phyloP scores from a whole-genome alignment of 2,797 vertebrate genomes.

The Saxicola maurus region DNA sequence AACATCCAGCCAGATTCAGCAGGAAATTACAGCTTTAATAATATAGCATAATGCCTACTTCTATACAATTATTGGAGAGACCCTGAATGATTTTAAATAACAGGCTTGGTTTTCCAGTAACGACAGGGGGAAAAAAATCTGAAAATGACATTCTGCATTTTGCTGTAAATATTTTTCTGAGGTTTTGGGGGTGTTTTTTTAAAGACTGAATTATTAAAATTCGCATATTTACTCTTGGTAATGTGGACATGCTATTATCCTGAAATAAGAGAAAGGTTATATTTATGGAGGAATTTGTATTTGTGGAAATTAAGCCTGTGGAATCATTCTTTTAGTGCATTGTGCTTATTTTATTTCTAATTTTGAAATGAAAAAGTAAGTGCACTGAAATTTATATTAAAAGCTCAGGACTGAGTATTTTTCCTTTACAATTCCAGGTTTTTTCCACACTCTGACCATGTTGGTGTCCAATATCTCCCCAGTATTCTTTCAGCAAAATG shows the following conservation, averaged over 20 bases:
- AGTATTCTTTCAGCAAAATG: background rate
- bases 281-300: constrained; percentile 56
- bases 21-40: constrained; percentile 98
- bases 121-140: constrained; percentile 74
- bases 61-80: constrained; percentile 89
- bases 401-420: background rate
- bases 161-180: constrained; percentile 79
- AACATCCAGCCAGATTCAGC: constrained; percentile 94
- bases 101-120: constrained; percentile 81
- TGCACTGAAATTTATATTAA: background rate
- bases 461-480: background rate
- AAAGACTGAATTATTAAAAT: constrained; percentile 64
- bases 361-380: background rate
- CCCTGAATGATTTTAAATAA: constrained; percentile 85
- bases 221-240: constrained; percentile 36
- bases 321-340: constrained; percentile 29
- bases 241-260: constrained; percentile 43
- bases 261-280: constrained; percentile 32
- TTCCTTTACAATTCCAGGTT: background rate
- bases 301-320: constrained; percentile 58
- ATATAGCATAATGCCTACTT: constrained; percentile 90
- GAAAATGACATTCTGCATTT: constrained; percentile 85
- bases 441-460: background rate
- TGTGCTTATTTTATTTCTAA: background rate
- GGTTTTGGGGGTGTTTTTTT: constrained; percentile 16